Evolutionary conservation across 2,113 vertebrate species (phyloP), one percentile per base, ranked within the genome.

Genomic region (Ictalurus punctatus): DNA sequence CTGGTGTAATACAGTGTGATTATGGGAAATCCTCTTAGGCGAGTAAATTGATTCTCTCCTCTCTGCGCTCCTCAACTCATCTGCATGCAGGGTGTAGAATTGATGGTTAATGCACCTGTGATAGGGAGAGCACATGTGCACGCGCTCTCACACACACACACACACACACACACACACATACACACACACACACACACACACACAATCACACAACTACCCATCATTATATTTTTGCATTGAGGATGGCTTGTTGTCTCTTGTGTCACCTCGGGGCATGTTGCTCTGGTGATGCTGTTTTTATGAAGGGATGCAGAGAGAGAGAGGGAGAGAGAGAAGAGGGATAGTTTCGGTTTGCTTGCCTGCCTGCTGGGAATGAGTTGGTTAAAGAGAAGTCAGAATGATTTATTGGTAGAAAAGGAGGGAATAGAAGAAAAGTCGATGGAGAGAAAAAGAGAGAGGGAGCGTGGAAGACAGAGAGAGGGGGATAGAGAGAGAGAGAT

Each of bases 311-410:
- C 27, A 73, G 86, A 48, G 67, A 61, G 88, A 84, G 19, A 90
- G 79, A 86, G 91, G 52, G 90, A 87, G 91, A 69, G 91, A 90
- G 88, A 90, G 90, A 83, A 88, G 94, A 92, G 93, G 89, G 92
- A 93, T 95, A 89, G 94, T 95, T 95, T 95, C 92, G 93, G 94
- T 95, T 96, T 95, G 95, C 94, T 93, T 91, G 92, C 89, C 84
- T 80, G 93, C 94, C 96, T 96, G 95, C 93, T 94, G 95, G 96
- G 96, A 96, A 95, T 95, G 95, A 95, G 96, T 94, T 96, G 95
- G 94, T 96, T 96, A 96, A 95, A 94, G 93, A 92, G 94, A 95
- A 96, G 95, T 95, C 95, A 95, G 92, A 93, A 96, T 96, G 96
- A 96, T 96, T 96, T 96, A 96, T 96, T 95, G 94, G 94, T 92